A percentile compares a stretch with the other conserved stretches of the same genome.
These are phyloP conservation scores for Petrocephalus zakoni DNA, from an alignment of 2,113 vertebrate species.

Conservation along the genomic window DNA sequence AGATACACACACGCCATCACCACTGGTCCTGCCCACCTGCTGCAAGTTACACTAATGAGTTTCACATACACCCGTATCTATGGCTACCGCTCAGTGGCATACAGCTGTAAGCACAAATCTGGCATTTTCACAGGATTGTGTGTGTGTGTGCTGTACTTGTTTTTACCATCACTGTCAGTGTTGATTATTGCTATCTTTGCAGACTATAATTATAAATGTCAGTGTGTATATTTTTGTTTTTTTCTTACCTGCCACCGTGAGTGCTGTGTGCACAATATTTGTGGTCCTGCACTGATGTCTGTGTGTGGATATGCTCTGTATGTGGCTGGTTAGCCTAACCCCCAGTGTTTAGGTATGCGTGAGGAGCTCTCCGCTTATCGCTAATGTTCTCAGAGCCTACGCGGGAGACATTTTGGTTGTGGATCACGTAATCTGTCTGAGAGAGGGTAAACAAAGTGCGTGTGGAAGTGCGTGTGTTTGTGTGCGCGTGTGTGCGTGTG, in stretches of 20 bases:
- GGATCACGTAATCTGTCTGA: neutral
- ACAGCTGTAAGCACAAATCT: neutral
- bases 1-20: neutral
- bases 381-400: neutral
- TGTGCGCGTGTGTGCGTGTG: neutral
- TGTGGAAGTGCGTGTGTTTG: neutral
- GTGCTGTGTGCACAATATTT: neutral
- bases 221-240: neutral
- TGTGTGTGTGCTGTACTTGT: neutral
- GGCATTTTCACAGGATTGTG: neutral
- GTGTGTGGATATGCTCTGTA: neutral
- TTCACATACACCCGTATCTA: slow-evolving; percentile 16
- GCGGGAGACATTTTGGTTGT: neutral
- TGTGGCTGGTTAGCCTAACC: neutral
- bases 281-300: neutral
- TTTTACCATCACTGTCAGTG: neutral
- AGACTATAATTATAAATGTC: neutral
- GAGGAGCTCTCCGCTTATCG: neutral
- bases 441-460: neutral
- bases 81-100: slow-evolving; percentile 5
- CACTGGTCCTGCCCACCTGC: neutral
- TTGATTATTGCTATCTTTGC: neutral
- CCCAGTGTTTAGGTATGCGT: neutral
- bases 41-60: slow-evolving; percentile 14
- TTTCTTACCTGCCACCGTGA: neutral